Evolutionary conservation across 2,888 invertebrate species (phyloP).

Genomic region (Glyphotaelius pellucidus): DNA sequence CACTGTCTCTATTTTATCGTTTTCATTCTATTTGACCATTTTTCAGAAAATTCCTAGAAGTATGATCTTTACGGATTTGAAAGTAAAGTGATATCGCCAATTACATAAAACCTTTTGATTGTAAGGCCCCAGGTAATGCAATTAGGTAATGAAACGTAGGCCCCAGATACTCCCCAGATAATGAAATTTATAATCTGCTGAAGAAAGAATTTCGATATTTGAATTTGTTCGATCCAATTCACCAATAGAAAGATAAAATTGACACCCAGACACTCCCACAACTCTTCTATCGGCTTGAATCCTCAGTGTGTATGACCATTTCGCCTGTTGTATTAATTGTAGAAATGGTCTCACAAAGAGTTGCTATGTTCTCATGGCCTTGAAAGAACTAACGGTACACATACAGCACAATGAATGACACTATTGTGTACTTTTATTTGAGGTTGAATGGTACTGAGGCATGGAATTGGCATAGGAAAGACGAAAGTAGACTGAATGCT

Average conservation of each 20-base stretch:
- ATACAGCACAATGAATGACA: not conserved
- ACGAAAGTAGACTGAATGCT: not conserved
- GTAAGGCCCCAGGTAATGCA: too few species aligned
- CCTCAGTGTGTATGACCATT: not conserved
- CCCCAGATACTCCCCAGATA: too few species aligned
- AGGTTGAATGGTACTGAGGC: not conserved
- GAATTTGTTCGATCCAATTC: not conserved
- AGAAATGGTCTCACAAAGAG: not conserved
- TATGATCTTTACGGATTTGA: too few species aligned
- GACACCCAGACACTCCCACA: not conserved
- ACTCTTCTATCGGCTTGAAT: not conserved
- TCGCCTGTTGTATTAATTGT: not conserved
- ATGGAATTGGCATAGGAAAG: not conserved
- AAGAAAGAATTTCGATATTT: not conserved
- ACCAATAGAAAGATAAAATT: not conserved
- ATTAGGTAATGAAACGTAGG: too few species aligned
- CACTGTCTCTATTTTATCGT: too few species aligned
- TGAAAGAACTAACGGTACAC: not conserved
- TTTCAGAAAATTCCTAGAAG: too few species aligned
- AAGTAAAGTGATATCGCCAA: too few species aligned
- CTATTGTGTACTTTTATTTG: not conserved
- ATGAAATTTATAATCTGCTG: too few species aligned
- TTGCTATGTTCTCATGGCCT: not conserved
- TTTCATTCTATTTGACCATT: too few species aligned
- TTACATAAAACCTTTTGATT: too few species aligned